Percentiles rank a stretch among this genome's conserved stretches.
Conservation (phyloP, 2,797 vertebrate species). For the Eulemur coronatus region DNA sequence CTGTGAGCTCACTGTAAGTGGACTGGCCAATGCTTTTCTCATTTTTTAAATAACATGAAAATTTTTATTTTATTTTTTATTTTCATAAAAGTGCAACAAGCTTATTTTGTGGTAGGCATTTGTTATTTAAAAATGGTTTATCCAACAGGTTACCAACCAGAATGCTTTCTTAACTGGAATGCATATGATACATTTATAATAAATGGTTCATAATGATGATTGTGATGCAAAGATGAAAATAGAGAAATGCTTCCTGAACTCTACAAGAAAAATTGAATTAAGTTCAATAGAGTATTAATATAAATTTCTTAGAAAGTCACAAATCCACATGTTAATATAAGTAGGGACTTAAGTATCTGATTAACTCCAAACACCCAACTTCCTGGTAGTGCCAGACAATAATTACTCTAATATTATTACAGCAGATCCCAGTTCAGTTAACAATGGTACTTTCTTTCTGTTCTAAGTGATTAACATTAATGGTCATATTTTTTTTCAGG, state of each 20-base stretch:
- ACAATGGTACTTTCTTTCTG: neutral
- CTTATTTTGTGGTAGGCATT: neutral
- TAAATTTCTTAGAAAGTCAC: neutral
- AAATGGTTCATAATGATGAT: neutral
- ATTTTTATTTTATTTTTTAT: neutral
- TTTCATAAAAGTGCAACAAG: neutral
- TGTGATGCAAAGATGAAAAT: neutral
- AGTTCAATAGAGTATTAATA: neutral
- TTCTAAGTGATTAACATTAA: neutral
- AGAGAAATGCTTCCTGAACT: neutral
- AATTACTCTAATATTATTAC: neutral
- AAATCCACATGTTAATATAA: neutral
- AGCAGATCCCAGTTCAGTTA: neutral
- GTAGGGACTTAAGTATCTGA: neutral
- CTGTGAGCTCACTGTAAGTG: constrained; percentile 96
- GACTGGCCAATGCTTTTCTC: neutral
- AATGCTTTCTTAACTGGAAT: neutral
- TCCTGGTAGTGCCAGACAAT: neutral
- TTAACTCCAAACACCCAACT: neutral
- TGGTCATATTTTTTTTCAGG: neutral
- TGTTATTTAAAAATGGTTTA: neutral
- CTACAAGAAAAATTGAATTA: neutral
- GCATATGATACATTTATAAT: neutral
- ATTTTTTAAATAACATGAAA: neutral
- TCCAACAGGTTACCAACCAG: neutral